Evolutionary conservation across 1,140 invertebrate species (phyloP), one percentile per base, ranked within the genome.

Genomic region (Popillia japonica): DNA sequence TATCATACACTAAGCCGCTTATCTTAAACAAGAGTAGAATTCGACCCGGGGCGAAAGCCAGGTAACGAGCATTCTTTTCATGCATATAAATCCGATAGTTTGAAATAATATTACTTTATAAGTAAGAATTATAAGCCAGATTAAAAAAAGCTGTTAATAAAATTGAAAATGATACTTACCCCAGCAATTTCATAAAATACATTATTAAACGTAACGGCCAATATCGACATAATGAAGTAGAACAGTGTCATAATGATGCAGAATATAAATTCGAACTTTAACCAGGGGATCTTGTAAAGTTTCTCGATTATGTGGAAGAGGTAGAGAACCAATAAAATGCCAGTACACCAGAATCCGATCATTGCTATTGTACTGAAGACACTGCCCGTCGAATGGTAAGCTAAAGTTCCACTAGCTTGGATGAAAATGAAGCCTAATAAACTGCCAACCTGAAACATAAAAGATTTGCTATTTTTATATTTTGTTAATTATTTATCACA

Each of bases 311-410:
- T 90, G 84, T 97, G 95, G 84, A 97, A 95, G 74, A 96, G 83
- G 86, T 96, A 96, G 76, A 96, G 90, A 0, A 92, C 89, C 17
- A 97, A 90, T 14, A 97, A 86, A 61, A 96, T 92, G 11, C 93
- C 91, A 0, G 94, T 96, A 78, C 94, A 92, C 91, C 95, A 95
- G 83, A 97, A 94, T n/a, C 93, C 96, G 23, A 90, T 91, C 90
- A 95, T 95, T 0, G 95, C 90, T 0, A 97, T 93, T 85, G 94
- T 94, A 84, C 92, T 94, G 86, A 95, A 96, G 91, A 92, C 97
- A 40, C 87, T 86, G 75, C 87, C 88, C 77, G 90, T 89, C 55
- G 90, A 89, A 78, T 87, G 80, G 77, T 84, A 86, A 68, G 88
- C 89, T 34, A 87, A 86, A 9, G 55, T 14, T 0, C 80, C 81